Conservation (phyloP, 2,113 vertebrate species). For the Pluvialis apricaria region DNA sequence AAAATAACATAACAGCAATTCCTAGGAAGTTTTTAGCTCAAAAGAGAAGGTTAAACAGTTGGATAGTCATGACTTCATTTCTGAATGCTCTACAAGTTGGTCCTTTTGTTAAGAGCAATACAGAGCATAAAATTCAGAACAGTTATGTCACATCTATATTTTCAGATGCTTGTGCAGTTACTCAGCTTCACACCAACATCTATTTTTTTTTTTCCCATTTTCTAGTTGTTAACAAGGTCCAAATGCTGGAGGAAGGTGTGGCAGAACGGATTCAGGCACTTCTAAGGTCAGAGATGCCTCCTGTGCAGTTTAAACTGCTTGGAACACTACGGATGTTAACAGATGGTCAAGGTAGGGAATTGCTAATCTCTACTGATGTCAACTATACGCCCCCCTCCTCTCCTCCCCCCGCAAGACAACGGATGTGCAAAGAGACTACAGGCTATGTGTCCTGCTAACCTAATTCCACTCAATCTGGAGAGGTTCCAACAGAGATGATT, state of each 20-base stretch:
- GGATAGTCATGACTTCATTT: background rate
- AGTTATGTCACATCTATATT: background rate
- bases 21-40: background rate
- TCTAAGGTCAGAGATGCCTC: conserved; percentile 83
- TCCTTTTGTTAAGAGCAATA: background rate
- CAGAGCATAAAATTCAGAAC: background rate
- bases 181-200: background rate
- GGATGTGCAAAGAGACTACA: background rate
- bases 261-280: conserved; percentile 78
- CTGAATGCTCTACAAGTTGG: background rate
- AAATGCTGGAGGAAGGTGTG: conserved; percentile 80
- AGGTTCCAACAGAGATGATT: background rate
- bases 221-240: conserved; percentile 79
- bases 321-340: conserved; percentile 84
- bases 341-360: conserved; percentile 81
- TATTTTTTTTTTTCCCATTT: background rate
- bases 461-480: background rate
- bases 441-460: background rate
- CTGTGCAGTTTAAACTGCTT: conserved; percentile 84
- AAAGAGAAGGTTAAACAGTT: background rate
- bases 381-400: background rate
- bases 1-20: background rate
- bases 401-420: background rate
- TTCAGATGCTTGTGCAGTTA: background rate
- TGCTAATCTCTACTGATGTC: background rate